A percentile compares a stretch with the other conserved stretches of the same genome.
Conservation (phyloP, 1,140 invertebrate species). For the Diploscapter pachys region DNA sequence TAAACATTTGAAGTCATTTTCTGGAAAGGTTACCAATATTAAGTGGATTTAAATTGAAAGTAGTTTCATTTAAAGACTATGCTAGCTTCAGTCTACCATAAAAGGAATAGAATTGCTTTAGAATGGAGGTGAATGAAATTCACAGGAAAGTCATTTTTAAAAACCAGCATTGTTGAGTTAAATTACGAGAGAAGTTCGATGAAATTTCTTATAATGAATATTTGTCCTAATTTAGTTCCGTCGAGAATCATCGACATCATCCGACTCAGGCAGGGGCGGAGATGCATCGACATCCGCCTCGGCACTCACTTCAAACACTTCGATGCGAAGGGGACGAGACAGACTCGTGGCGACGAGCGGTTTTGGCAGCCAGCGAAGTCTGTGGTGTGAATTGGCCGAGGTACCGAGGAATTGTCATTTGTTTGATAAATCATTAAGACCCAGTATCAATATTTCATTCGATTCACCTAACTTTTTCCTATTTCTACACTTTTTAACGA, state of each 20-base stretch:
- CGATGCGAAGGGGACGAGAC: conserved; percentile 46
- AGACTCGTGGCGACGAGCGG: conserved; percentile 41
- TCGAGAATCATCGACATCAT: conserved; percentile 51
- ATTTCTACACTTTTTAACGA: too few species aligned
- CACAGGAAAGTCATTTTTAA: background rate
- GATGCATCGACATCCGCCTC: conserved; percentile 38
- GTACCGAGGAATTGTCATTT: too few species aligned
- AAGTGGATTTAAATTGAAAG: background rate
- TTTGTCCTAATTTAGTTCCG: conserved; percentile 21
- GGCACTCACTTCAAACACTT: conserved; percentile 48
- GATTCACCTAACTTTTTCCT: too few species aligned
- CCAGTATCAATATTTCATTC: too few species aligned
- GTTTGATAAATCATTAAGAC: too few species aligned
- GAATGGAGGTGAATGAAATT: background rate
- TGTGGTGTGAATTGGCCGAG: conserved; percentile 91
- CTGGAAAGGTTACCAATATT: conserved; percentile 6
- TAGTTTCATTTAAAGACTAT: conserved; percentile 32
- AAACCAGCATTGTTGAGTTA: background rate
- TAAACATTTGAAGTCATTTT: background rate
- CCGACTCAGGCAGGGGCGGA: conserved; percentile 51
- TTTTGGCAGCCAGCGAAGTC: conserved; percentile 69
- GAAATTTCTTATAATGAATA: background rate
- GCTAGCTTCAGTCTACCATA: conserved; percentile 1
- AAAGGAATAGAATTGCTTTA: too few species aligned
- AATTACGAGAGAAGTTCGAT: background rate